A percentile compares a stretch with the other conserved stretches of the same genome.
phyloP scores from a whole-genome alignment of 2,888 invertebrate species.

The Elmis aenea region DNA sequence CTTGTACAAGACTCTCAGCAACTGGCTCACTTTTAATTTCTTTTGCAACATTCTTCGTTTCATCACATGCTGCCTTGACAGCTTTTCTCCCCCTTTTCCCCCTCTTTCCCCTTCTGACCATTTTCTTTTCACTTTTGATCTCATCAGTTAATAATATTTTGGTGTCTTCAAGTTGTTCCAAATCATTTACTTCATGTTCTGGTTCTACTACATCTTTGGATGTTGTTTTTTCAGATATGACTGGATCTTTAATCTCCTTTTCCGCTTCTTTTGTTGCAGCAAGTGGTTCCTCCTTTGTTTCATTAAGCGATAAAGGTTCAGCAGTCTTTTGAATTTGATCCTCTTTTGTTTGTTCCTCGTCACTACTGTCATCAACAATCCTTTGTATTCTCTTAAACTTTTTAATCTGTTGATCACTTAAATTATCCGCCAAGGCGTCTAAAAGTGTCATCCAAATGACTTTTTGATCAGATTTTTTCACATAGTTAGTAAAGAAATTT shows the following conservation, averaged over 20 bases:
- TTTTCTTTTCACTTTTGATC: conserved; percentile 6
- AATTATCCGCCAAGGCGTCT: conserved; percentile 32
- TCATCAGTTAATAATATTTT: too few species aligned
- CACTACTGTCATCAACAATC: conserved; percentile 52
- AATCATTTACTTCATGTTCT: conserved; percentile 16
- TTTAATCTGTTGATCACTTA: conserved; percentile 44
- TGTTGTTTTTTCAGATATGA: too few species aligned
- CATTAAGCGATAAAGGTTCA: too few species aligned
- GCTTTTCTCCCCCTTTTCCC: conserved; percentile 1
- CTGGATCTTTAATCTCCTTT: conserved; percentile 4
- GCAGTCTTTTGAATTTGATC: too few species aligned
- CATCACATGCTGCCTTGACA: conserved; percentile 35
- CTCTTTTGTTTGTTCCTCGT: too few species aligned
- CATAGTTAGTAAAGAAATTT: conserved; percentile 33
- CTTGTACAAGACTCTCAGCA: conserved; percentile 10
- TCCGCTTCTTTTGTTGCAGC: conserved; percentile 10
- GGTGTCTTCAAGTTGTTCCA: too few species aligned
- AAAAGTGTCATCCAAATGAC: conserved; percentile 32
- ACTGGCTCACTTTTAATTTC: conserved; percentile 13
- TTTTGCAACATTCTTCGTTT: conserved; percentile 19
- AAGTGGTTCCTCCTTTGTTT: conserved; percentile 5
- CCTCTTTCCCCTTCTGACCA: conserved; percentile 7
- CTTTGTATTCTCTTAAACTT: conserved; percentile 56
- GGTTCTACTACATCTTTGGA: conserved; percentile 16
- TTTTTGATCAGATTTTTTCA: conserved; percentile 32